These are phyloP conservation scores for Turritopsis dohrnii DNA, from an alignment of 30 jellyfish, hydroid and myxozoan genomes.

Conservation along the genomic window DNA sequence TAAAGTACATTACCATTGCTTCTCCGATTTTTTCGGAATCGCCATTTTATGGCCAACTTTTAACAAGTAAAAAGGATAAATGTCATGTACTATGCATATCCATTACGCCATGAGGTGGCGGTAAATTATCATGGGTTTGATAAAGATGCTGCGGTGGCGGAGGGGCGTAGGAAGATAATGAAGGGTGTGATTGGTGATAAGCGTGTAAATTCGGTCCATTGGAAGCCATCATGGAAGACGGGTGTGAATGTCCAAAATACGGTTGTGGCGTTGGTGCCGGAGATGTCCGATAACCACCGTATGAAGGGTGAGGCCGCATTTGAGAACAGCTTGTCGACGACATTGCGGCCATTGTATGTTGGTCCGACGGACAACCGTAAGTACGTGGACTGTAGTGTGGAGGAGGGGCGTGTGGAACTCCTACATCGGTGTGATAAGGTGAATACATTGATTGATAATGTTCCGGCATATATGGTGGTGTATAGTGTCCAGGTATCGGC, in stretches of 20 bases:
- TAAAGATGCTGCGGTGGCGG: constrained; percentile 37
- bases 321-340: constrained; percentile 35
- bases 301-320: constrained; percentile 34
- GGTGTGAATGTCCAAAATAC: constrained; percentile 36
- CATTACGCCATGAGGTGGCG: constrained; percentile 33
- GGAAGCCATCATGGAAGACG: constrained; percentile 27
- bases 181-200: constrained; percentile 38
- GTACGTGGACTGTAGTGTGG: constrained; percentile 52
- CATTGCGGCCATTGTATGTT: constrained; percentile 30
- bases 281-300: constrained; percentile 29
- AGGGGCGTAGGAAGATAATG: constrained; percentile 16
- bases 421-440: constrained; percentile 53
- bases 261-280: constrained; percentile 44
- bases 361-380: constrained; percentile 47
- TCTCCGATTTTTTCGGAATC: neutral
- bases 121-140: constrained; percentile 25
- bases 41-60: constrained; percentile 13
- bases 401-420: constrained; percentile 47
- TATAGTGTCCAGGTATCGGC: constrained; percentile 57
- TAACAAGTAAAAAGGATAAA: neutral
- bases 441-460: constrained; percentile 62
- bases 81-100: constrained; percentile 32
- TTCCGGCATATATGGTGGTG: constrained; percentile 48
- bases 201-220: constrained; percentile 34
- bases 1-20: neutral